Conservation (phyloP, 2,113 vertebrate species). For the Phoenicopterus ruber region DNA sequence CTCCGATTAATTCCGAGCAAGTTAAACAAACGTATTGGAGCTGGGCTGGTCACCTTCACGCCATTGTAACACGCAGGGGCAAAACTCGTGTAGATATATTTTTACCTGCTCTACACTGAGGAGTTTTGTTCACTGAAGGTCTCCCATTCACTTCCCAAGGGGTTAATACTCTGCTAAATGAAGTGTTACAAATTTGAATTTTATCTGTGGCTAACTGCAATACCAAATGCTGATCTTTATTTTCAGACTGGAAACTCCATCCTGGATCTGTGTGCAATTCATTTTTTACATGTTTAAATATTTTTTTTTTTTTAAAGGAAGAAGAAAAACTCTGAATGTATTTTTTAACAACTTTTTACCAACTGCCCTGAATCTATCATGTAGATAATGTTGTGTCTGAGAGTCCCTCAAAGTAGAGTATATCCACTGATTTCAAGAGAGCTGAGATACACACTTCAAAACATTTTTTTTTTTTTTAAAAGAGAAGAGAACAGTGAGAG, state of each 20-base stretch:
- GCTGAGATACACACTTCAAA: not conserved
- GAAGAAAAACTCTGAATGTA: not conserved
- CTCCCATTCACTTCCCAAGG: constrained; percentile 58
- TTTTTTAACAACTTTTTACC: not conserved
- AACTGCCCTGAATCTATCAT: not conserved
- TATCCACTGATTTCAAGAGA: not conserved
- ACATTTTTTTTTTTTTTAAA: not conserved
- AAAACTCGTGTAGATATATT: not conserved
- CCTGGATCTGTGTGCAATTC: not conserved
- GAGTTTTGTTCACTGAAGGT: constrained; percentile 66
- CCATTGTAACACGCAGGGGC: constrained; percentile 4
- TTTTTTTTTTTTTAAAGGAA: too few species aligned
- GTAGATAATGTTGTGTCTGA: not conserved
- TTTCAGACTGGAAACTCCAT: constrained; percentile 35
- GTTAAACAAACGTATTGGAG: constrained; percentile 67
- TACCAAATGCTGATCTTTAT: constrained; percentile 65
- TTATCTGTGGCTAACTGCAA: constrained; percentile 72
- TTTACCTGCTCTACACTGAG: constrained; percentile 62
- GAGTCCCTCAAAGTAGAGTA: not conserved
- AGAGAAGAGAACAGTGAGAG: too few species aligned
- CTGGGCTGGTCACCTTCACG: constrained; percentile 48
- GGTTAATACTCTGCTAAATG: constrained; percentile 75
- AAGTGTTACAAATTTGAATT: constrained; percentile 73
- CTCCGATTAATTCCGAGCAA: constrained; percentile 77
- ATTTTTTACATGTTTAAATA: not conserved